Conservation (phyloP, 2,888 invertebrate species). For the Lomographa bimaculata region DNA sequence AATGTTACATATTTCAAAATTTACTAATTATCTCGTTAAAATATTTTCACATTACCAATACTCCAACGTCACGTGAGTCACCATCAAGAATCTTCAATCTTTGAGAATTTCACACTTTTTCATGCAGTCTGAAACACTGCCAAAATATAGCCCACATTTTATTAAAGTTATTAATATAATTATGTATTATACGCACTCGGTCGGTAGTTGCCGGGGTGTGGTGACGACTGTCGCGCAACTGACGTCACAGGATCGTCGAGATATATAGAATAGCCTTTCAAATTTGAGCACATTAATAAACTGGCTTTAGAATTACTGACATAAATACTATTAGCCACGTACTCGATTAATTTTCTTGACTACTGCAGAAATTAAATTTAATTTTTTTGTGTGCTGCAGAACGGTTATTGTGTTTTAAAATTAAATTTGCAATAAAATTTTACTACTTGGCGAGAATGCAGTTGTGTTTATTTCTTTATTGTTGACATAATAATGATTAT, state of each 20-base stretch:
- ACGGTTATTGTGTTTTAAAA: slow-evolving; percentile 11
- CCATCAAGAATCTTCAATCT: slow-evolving; percentile 28
- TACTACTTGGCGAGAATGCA: slow-evolving; percentile 9
- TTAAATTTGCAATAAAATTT: slow-evolving; percentile 7
- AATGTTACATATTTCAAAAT: too few species aligned
- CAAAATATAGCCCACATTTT: slow-evolving; percentile 44
- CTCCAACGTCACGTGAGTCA: slow-evolving; percentile 38
- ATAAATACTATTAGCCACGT: slow-evolving; percentile 10
- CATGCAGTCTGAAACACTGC: slow-evolving; percentile 44
- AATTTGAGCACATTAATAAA: slow-evolving; percentile 17
- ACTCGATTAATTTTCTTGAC: slow-evolving; percentile 4
- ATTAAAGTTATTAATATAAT: slow-evolving; percentile 48
- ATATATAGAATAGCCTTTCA: slow-evolving; percentile 2
- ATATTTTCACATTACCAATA: slow-evolving; percentile 5
- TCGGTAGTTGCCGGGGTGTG: slow-evolving; percentile 24
- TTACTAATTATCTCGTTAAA: slow-evolving; percentile 11
- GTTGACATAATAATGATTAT: too few species aligned
- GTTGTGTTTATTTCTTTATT: slow-evolving; percentile 4
- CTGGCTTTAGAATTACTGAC: slow-evolving; percentile 9
- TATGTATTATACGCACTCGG: slow-evolving; percentile 36
- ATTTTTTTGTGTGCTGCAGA: background rate
- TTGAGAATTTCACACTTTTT: slow-evolving; percentile 42
- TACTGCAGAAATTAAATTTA: slow-evolving; percentile 6
- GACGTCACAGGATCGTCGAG: slow-evolving; percentile 3
- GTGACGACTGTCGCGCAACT: slow-evolving; percentile 8